Base-by-base conservation (phyloP, 2,113 vertebrate genomes). In the Sapayoa aenigma region DNA sequence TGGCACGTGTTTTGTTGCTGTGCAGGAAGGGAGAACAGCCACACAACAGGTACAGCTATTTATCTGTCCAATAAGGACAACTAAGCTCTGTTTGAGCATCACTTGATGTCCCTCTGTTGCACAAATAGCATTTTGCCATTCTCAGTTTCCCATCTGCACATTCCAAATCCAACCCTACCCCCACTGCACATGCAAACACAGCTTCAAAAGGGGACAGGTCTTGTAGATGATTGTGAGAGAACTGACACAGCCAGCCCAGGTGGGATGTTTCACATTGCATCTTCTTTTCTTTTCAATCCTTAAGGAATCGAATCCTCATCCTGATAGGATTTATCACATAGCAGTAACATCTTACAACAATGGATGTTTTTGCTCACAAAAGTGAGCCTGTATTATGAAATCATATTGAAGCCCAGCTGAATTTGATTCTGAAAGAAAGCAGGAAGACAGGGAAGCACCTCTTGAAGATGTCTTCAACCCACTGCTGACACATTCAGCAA, bases 151-250 rank as follows among this genome's bases (percentile, higher is more conserved):
- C 56, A 63, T 46, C 62, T 89, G 73, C 31, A 44, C 8, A 2
- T 35, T 66, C 55, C 14, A 76, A 77, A 49, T 35, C 56, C 68
- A 90, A 49, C 52, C 52, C 78, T 53, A 65, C 17, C 50, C 14
- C 2, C 16, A 2, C 27, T 65, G 28, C 63, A 73, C 1, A 0
- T 41, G 56, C 24, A 84, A 62, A 74, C 0, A 0, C 24, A 63
- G 39, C 41, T 71, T 68, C 0, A 2, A n/a, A 74, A 82, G 3
- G 3, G 27, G 9, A 50, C 42, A 47, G 25, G 30, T 47, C n/a
- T 74, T 67, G 30, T 20, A 39, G 39, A 31, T 80, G 59, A 59
- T 24, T 42, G 66, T 53, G 3, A 53, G 58, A 41, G 50, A 58
- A 30, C 23, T 69, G 42, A 49, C 59, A 55, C 67, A 59, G 18